These are phyloP conservation scores for Polylopha cassiicola DNA, from an alignment of 2,888 invertebrate species.

Conservation along the genomic window DNA sequence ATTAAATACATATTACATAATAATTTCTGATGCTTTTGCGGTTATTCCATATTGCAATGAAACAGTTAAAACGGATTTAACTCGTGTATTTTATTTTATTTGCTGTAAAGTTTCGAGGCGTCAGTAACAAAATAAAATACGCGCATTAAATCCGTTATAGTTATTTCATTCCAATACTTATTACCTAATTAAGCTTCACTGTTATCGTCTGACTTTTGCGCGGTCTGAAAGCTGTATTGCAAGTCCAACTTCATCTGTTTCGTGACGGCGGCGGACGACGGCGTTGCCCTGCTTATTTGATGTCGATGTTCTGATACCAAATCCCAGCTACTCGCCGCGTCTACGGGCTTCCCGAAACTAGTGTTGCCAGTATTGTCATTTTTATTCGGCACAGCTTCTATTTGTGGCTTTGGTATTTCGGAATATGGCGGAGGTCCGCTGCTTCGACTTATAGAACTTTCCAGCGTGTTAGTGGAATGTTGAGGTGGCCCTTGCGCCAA, in stretches of 20 bases:
- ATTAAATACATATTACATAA: too few relatives aligned
- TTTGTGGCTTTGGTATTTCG: constrained; percentile 25
- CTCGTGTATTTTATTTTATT: too few relatives aligned
- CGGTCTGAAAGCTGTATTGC: constrained; percentile 42
- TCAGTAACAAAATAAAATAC: too few relatives aligned
- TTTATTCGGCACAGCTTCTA: constrained; percentile 31
- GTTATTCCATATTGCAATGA: too few relatives aligned
- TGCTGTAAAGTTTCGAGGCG: too few relatives aligned
- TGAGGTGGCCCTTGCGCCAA: constrained; percentile 14
- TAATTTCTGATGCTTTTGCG: too few relatives aligned
- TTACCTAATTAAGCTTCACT: constrained; percentile 44
- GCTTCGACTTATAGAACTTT: constrained; percentile 60
- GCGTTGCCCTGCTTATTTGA: constrained; percentile 46
- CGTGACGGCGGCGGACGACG: constrained; percentile 24
- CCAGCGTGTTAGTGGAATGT: constrained; percentile 55
- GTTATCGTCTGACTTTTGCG: constrained; percentile 29
- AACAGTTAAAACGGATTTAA: too few relatives aligned
- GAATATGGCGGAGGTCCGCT: constrained; percentile 64
- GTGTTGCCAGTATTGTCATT: constrained; percentile 47
- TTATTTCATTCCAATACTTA: too few relatives aligned
- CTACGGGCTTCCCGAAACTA: constrained; percentile 47
- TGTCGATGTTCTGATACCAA: constrained; percentile 72
- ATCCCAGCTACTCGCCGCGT: constrained; percentile 64
- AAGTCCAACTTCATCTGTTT: constrained; percentile 54
- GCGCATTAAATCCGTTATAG: too few relatives aligned